A percentile compares a stretch with the other conserved stretches of the same genome.
These are phyloP conservation scores for Meteorus sp. DNA, from an alignment of 1,140 invertebrate species.

Conservation along the genomic window DNA sequence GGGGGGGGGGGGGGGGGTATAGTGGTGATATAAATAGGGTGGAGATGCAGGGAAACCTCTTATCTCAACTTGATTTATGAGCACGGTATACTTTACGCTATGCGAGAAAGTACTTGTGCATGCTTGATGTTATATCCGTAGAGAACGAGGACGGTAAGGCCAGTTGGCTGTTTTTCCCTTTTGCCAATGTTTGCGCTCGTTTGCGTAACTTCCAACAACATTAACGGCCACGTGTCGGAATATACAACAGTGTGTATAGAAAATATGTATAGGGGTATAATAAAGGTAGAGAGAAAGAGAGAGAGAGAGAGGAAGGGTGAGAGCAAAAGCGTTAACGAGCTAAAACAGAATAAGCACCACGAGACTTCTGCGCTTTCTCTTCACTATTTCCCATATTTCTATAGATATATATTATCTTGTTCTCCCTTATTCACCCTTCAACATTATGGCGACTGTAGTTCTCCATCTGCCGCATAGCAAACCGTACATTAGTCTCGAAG, in stretches of 20 bases:
- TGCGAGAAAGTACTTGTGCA: slow-evolving; percentile 3
- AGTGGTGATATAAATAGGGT: neutral
- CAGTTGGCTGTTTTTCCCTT: slow-evolving; percentile 12
- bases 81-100: slow-evolving; percentile 8
- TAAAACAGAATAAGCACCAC: slow-evolving; percentile 6
- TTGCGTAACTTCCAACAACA: slow-evolving; percentile 20
- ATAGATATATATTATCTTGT: neutral
- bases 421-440: too few species aligned
- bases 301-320: neutral
- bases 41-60: slow-evolving; percentile 13
- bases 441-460: neutral
- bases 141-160: neutral
- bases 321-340: slow-evolving; percentile 25
- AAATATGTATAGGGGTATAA: too few species aligned
- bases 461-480: slow-evolving; percentile 20
- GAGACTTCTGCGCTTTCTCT: neutral
- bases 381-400: neutral
- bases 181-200: slow-evolving; percentile 24
- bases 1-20: neutral
- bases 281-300: neutral
- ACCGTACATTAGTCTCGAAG: slow-evolving; percentile 9
- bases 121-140: neutral
- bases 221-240: slow-evolving; percentile 6
- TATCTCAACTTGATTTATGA: slow-evolving; percentile 28
- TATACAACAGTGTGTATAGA: too few species aligned